These are phyloP conservation scores for Eupeodes latifasciatus DNA, from an alignment of 2,888 invertebrate genomes.

Conservation along the genomic window DNA sequence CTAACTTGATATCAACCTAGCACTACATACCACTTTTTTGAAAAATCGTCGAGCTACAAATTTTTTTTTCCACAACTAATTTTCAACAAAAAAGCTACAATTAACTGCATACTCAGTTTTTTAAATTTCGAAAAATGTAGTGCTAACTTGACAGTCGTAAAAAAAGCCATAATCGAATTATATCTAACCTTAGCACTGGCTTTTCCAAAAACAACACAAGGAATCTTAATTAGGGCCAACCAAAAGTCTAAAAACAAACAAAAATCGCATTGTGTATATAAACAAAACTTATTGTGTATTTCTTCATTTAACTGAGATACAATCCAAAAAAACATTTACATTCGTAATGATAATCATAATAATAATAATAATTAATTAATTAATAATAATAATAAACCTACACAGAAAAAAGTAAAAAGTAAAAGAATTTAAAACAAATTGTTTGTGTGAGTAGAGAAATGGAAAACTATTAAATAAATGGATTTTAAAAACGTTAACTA, in stretches of 20 bases:
- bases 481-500: conserved; percentile 21
- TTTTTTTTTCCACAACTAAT: too few relatives aligned
- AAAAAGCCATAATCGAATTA: not conserved
- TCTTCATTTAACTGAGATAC: conserved; percentile 72
- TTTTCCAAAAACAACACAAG: conserved; percentile 9
- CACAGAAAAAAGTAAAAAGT: conserved; percentile 26
- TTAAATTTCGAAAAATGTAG: too few relatives aligned
- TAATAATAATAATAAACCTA: conserved; percentile 41
- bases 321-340: conserved; percentile 71
- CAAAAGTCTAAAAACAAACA: conserved; percentile 16
- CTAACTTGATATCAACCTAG: too few relatives aligned
- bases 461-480: conserved; percentile 32
- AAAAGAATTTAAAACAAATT: not conserved
- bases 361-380: conserved; percentile 14
- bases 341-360: conserved; percentile 32
- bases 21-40: too few relatives aligned
- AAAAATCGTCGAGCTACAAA: too few relatives aligned
- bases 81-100: too few relatives aligned
- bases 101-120: too few relatives aligned
- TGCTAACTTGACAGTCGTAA: too few relatives aligned
- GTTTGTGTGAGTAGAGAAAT: not conserved
- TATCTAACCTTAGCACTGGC: conserved; percentile 6
- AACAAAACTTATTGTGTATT: conserved; percentile 74
- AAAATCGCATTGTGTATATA: conserved; percentile 58
- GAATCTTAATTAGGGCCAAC: not conserved